These are phyloP conservation scores for Troglohyphantes excavatus DNA, from an alignment of 2,888 invertebrate species.

Conservation along the genomic window DNA sequence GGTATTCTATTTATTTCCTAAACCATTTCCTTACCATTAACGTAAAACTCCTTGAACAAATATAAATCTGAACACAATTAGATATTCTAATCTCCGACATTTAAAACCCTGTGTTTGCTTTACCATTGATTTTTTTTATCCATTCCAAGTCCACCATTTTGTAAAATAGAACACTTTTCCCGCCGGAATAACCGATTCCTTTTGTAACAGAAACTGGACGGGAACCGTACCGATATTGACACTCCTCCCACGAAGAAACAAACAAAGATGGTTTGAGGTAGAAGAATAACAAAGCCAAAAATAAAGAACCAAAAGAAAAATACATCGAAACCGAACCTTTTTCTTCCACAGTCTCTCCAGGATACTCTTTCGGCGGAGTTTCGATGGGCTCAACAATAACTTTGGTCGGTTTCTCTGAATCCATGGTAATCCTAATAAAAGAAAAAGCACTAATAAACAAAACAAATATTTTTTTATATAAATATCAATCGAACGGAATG, in stretches of 20 bases:
- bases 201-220: too few species aligned
- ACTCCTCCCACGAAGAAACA: not conserved
- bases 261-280: not conserved
- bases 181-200: too few species aligned
- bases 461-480: not conserved
- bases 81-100: too few species aligned
- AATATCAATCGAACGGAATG: not conserved
- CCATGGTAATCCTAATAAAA: constrained; percentile 50
- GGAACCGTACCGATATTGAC: not conserved
- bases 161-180: too few species aligned
- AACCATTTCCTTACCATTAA: too few species aligned
- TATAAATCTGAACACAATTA: too few species aligned
- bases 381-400: constrained; percentile 73
- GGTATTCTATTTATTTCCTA: too few species aligned
- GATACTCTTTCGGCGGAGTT: constrained; percentile 70
- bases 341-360: constrained; percentile 60
- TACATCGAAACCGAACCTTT: constrained; percentile 54
- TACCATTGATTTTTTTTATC: too few species aligned
- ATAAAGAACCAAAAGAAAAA: not conserved
- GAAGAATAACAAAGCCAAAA: not conserved
- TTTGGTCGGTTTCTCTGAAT: constrained; percentile 73
- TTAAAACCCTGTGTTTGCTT: too few species aligned
- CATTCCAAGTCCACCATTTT: too few species aligned
- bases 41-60: too few species aligned
- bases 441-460: not conserved